Base-by-base conservation (phyloP, 2,113 vertebrate species). In the Pycnonotus jocosus region DNA sequence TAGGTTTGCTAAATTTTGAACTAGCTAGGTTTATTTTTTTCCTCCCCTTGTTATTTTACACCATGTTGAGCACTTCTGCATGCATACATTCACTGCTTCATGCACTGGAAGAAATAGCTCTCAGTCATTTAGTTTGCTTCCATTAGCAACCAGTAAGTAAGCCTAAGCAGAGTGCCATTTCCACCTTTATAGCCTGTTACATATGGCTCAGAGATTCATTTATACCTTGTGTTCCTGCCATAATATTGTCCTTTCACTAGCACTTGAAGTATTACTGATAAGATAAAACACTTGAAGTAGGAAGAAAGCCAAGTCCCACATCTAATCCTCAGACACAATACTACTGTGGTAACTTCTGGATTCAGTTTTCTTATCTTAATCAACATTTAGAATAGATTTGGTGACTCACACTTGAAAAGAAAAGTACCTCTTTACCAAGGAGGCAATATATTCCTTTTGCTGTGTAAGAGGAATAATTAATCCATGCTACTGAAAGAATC, bases 11-110 rank as follows among this genome's bases (percentile, higher is more conserved):
- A 76, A 54, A 64, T 48, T 72, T 23, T 79, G 16, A 91, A 74
- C 10, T 38, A 56, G 20, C 1, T 50, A 15, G 6, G 1, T 0
- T 1, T 24, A 21, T 56, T 35, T 86, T 57, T 31, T 4, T 7
- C 22, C 48, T 24, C 28, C 12, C 21, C 17, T 30, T 37, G 4
- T 54, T 72, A 79, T 42, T 48, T n/a, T n/a, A 37, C 12, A 60
- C 14, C 19, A 66, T 3, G 22, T 3, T 7, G 2, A 86, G 38
- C 35, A 62, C 12, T 77, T 51, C 21, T 66, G 37, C 44, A 44
- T 4, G 4, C 9, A 64, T 35, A 47, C 27, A 74, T 12, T 73
- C 40, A 80, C 40, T 37, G 28, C 15, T 51, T 76, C 12, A 0
- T 8, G n/a, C 30, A 14, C n/a, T 45, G 22, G 23, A 92, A 56